Conservation (phyloP, 2,113 vertebrate genomes). For the Pelodiscus sinensis region DNA sequence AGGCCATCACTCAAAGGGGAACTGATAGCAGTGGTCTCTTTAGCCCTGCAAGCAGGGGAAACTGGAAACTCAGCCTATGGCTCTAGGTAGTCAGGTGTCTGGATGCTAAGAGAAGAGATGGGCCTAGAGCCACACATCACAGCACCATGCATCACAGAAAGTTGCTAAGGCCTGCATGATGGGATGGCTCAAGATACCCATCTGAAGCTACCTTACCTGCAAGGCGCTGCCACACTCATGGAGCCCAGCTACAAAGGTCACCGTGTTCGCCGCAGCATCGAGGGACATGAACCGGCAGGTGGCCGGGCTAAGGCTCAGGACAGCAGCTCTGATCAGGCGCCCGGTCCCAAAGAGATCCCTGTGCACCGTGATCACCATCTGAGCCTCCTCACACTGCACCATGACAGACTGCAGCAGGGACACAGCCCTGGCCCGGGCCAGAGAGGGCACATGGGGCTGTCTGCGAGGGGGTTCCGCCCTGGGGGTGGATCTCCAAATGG, state of each 20-base stretch:
- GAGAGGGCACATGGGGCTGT: rapidly evolving
- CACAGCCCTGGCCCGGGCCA: not conserved
- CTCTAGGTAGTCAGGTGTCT: not conserved
- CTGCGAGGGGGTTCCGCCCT: not conserved
- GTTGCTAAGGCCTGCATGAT: not conserved
- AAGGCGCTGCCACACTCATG: conserved; percentile 26
- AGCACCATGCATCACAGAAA: too few species aligned
- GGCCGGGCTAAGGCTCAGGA: conserved; percentile 14
- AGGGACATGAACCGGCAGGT: not conserved
- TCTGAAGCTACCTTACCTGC: not conserved
- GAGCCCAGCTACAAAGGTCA: conserved; percentile 32
- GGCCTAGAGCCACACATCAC: not conserved
- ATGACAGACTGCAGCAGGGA: not conserved
- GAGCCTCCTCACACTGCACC: conserved; percentile 45
- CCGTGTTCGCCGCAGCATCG: not conserved
- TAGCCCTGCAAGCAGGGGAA: not conserved
- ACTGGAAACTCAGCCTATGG: not conserved
- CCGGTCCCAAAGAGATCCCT: conserved; percentile 48
- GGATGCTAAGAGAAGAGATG: not conserved
- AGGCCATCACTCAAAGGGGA: not conserved
- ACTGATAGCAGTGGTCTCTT: not conserved
- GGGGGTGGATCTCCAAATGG: not conserved
- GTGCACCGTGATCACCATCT: conserved; percentile 35
- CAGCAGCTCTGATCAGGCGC: not conserved
- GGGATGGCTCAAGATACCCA: too few species aligned